Base-by-base conservation (phyloP, 2,797 vertebrate species). In the Labroides dimidiatus region DNA sequence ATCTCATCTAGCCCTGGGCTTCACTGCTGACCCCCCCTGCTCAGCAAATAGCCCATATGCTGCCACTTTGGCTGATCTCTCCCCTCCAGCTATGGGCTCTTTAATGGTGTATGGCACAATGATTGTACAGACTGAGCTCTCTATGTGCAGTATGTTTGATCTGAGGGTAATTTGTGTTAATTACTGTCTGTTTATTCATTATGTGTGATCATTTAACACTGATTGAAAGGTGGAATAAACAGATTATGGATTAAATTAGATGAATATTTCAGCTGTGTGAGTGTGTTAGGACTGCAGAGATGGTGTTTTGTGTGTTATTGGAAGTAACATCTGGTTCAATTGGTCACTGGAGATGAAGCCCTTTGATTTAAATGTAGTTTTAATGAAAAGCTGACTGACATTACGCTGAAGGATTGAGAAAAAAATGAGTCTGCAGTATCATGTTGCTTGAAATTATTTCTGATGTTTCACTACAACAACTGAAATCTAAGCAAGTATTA, bases 141-240 rank as follows among this genome's bases (percentile, higher is more conserved):
- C 44, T 59, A 5, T 72, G 55, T 58, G n/a, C 39, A 37, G 51
- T 63, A 52, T 13, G 50, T 21, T 45, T 71, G 37, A 68, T 66
- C 52, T 51, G 55, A 47, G 42, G 42, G 13, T 56, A 44, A 75
- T 80, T 44, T 79, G 49, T 51, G 52, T 71, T 68, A 70, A 72
- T 70, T 6, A 61, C 15, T 17, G 23, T 33, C 50, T 60, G 37
- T 77, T 51, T 69, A 80, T 78, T 81, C 68, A 83, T 66, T 30
- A 43, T 14, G 4, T 66, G 41, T 66, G 47, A 75, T 65, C 51
- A 50, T 61, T 77, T 74, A 61, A 74, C 37, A 14, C 14, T 23
- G 53, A 66, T 11, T 57, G 45, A 77, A 61, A 63, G 21, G 53
- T 65, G 62, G 17, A 51, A 62, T 39, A 23, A 65, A 53, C 1